Evolutionary conservation across 2,888 invertebrate species (phyloP).

Genomic region (Habroteleia sp.): DNA sequence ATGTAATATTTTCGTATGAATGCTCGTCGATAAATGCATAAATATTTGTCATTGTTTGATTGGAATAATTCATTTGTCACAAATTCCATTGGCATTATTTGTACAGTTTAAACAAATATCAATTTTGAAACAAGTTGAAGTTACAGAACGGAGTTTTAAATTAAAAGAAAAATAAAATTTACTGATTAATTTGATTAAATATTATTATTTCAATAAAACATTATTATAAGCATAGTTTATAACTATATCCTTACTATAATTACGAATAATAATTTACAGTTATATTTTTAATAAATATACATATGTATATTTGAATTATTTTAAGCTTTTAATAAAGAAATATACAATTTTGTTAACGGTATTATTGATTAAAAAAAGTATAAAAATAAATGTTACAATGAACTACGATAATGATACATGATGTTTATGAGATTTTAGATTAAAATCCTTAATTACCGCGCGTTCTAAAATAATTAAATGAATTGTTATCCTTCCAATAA

Average conservation of each 20-base stretch:
- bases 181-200: background rate
- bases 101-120: constrained; percentile 20
- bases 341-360: no score
- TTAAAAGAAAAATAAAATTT: background rate
- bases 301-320: no score
- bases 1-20: constrained; percentile 1
- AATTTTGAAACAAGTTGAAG: constrained; percentile 5
- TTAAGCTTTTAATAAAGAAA: no score
- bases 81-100: constrained; percentile 9
- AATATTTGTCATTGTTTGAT: constrained; percentile 30
- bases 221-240: no score
- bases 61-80: constrained; percentile 24
- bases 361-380: no score
- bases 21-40: constrained; percentile 13
- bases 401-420: constrained; percentile 45
- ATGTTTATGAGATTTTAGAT: constrained; percentile 57
- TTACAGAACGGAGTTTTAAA: background rate
- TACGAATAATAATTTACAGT: no score
- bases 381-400: constrained; percentile 15
- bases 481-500: constrained; percentile 60
- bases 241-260: no score
- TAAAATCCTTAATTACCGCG: constrained; percentile 57
- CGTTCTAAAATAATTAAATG: constrained; percentile 56
- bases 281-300: no score
- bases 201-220: no score